Conservation (phyloP, 2,797 vertebrate genomes). For the Poecilia gillii region DNA sequence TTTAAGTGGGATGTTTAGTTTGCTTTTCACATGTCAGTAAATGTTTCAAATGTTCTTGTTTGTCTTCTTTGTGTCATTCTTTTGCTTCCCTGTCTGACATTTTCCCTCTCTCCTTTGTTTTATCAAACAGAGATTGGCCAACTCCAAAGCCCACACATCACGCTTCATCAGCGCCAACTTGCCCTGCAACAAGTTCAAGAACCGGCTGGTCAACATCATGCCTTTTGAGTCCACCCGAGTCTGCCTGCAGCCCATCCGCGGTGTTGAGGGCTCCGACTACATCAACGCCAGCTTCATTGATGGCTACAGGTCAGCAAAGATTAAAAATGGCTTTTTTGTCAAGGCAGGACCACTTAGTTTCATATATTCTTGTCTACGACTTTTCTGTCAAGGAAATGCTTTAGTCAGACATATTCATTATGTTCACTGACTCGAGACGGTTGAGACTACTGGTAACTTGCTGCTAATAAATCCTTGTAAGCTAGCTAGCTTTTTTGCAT, state of each 20-base stretch:
- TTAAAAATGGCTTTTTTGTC: neutral
- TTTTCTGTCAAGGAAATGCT: too few species aligned
- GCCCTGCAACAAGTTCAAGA: slow-evolving; percentile 87
- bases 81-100: slow-evolving; percentile 31
- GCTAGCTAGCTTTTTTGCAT: too few species aligned
- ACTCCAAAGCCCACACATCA: slow-evolving; percentile 98
- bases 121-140: slow-evolving; percentile 89
- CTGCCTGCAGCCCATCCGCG: slow-evolving; percentile 97
- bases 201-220: slow-evolving; percentile 87
- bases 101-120: slow-evolving; percentile 12
- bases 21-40: slow-evolving; percentile 24
- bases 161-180: slow-evolving; percentile 95
- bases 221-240: slow-evolving; percentile 88
- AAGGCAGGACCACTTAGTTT: too few species aligned
- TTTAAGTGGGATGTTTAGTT: neutral
- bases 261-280: slow-evolving; percentile 97
- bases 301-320: slow-evolving; percentile 91
- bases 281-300: slow-evolving; percentile 99
- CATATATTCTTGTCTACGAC: too few species aligned
- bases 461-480: too few species aligned
- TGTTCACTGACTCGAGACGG: too few species aligned
- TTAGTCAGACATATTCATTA: too few species aligned
- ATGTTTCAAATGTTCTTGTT: slow-evolving; percentile 33
- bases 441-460: too few species aligned
- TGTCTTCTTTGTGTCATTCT: slow-evolving; percentile 48